Evolutionary conservation across 2,797 vertebrate species (phyloP), one percentile per base, ranked within the genome.

Genomic region (Pteronotus mesoamericanus): DNA sequence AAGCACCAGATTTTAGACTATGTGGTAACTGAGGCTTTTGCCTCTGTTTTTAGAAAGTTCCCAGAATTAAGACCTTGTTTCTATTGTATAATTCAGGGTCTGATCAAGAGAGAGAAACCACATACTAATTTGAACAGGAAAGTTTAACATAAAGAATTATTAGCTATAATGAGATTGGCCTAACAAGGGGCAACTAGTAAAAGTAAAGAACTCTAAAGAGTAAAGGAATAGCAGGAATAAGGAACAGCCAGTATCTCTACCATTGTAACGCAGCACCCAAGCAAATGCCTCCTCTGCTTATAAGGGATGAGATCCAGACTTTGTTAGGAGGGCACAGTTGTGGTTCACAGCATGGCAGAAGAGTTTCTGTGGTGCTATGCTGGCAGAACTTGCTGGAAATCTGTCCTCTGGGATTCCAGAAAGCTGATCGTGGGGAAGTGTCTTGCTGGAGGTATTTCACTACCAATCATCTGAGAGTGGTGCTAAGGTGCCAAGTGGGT

Each of bases 131-230:
- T 89, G 69, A 96, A 85, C 64, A 57, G 46, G 22, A 34, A 72
- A 78, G 12, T 34, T 74, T 87, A 72, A 53, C n/a, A 53, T 84
- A 46, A 93, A 78, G 42, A 68, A 91, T 53, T 79, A 61, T 80
- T 85, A 85, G 46, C 68, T 93, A n/a, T 59, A 57, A 14, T 66
- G n/a, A 6, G 22, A 80, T n/a, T 44, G 44, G 34, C 85, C 21
- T 91, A 74, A 37, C 19, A 44, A 85, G 46, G 32, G 48, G 75
- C 95, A 51, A 9, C 75, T 57, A 75, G 64, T 44, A 68, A 51
- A 68, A 71, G 71, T 42, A 87, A 91, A 68, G 34, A 78, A 78
- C 61, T 57, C 69, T 87, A 78, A 87, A 94, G 51, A 87, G 89
- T 82, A 84, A 85, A 87, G 26, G 51, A 90, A 93, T 69, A 51